Conservation (phyloP, 2,113 vertebrate species). For the Myocastor coypus region DNA sequence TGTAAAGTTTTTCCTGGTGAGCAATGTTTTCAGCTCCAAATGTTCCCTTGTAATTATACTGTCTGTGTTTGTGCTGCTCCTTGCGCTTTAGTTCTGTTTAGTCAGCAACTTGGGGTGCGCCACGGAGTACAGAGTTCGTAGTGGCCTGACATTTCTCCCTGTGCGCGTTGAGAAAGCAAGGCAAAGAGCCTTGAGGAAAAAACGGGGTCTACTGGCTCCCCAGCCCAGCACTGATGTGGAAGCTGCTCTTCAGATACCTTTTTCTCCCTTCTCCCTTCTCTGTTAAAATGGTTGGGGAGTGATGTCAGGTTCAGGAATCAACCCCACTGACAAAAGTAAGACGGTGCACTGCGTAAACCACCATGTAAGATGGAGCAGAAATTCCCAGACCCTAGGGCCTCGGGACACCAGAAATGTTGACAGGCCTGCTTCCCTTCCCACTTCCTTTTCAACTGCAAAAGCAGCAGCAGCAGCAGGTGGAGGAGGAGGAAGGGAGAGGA, state of each 20-base stretch:
- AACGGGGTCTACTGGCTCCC: rapidly evolving
- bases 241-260: background rate
- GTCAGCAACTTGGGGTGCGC: slow-evolving; percentile 45
- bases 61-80: background rate
- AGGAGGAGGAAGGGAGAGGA: no score
- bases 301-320: background rate
- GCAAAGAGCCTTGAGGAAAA: background rate
- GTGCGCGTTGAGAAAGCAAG: background rate
- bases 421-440: no score
- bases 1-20: slow-evolving; percentile 47
- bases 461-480: background rate
- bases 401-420: rapidly evolving
- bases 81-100: slow-evolving; percentile 28
- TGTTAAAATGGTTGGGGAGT: background rate
- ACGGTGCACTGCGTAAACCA: background rate
- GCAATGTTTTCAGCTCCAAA: slow-evolving; percentile 41
- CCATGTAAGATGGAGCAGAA: background rate
- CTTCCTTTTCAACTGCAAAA: background rate
- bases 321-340: background rate
- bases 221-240: background rate
- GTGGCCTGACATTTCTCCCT: background rate
- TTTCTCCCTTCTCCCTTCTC: background rate
- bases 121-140: background rate
- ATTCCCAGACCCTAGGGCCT: rapidly evolving
- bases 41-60: slow-evolving; percentile 56